Evolutionary conservation across 2,888 invertebrate genomes (phyloP), one percentile per base, ranked within the genome.

Genomic region (Agrochola macilenta): DNA sequence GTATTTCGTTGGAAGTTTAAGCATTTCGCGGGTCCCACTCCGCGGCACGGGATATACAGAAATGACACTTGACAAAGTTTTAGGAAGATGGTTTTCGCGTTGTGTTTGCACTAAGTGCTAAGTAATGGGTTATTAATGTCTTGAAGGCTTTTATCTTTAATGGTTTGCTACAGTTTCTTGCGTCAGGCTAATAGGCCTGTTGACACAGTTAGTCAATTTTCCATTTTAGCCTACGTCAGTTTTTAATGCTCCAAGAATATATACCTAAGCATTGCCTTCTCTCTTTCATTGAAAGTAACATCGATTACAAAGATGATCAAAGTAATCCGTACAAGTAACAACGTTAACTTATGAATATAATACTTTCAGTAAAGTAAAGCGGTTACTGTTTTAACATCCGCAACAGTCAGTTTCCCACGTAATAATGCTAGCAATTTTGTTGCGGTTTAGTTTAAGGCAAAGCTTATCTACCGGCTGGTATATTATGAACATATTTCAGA

Each of bases 1-100:
- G 81, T 89, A 86, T 90, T 90, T 88, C 61, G 78, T 66, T 80
- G 78, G 69, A 89, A 91, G 88, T 90, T 90, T 77, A 69, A 80
- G 84, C 85, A 84, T 83, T 86, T 82, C 78, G 86, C 77, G 81
- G 74, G 71, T 78, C 69, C 74, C 78, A 60, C 68, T 66, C 49
- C 64, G 79, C 77, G 77, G 79, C 66, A 69, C 63, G 69, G 78
- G 76, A 75, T 89, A 70, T 63, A 84, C 75, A 85, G 76, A 80
- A 81, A 84, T 86, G 82, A 85, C 83, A 79, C 75, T 85, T 83
- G 76, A 69, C 1, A 74, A 90, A 89, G 60, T 90, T 90, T 86
- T 74, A 75, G 74, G 76, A 76, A 72, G 57, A 66, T 69, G 66
- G 46, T 82, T 58, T 69, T 74, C 66, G 57, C 46, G 81, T 76